Base-by-base conservation (phyloP, 2,888 invertebrate species). In the Leucophenga montana region DNA sequence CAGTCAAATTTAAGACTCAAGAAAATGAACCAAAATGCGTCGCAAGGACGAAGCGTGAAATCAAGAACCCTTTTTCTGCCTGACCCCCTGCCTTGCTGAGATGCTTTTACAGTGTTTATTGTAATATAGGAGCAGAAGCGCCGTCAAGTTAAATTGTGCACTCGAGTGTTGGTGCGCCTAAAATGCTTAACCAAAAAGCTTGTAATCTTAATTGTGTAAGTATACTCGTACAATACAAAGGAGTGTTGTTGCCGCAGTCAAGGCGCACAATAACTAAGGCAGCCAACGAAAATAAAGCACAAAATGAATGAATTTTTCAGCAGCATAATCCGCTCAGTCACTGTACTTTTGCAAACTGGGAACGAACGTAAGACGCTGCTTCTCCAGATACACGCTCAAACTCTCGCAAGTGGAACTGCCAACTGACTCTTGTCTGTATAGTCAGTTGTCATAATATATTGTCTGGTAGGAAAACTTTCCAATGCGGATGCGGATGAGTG, bases 161-260 rank as follows among this genome's bases (percentile, higher is more conserved):
- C 13, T 57, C 20, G n/a, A 18, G 57, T 48, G 20, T 48, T 31
- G 13, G 20, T 22, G 20, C 22, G 62, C 62, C 62, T 64, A 39
- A 46, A 64, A 64, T 46, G 16, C 48, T 64, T 48, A 82, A 72
- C 80, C 80, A 78, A 73, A 76, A 77, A 76, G 78, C 81, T 83
- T 83, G 81, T 82, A 82, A 82, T 82, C 81, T 82, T 82, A 82
- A 82, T 82, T 82, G 83, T 82, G 83, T 83, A 83, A 82, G 82
- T 9, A 14, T 59, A 22, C 31, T 11, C 3, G 9, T 20, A n/a
- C 5, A 50, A 50, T 16, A 50, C 6, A 50, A 14, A 50, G n/a
- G 82, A 82, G 82, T 83, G 80, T 78, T 82, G 75, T 78, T 31
- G 27, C 27, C 27, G 8, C n/a, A n/a, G n/a, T n/a, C n/a, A n/a